These are phyloP conservation scores for Hyposmocoma kahamanoa DNA, from an alignment of 1,140 invertebrate genomes.

Conservation along the genomic window DNA sequence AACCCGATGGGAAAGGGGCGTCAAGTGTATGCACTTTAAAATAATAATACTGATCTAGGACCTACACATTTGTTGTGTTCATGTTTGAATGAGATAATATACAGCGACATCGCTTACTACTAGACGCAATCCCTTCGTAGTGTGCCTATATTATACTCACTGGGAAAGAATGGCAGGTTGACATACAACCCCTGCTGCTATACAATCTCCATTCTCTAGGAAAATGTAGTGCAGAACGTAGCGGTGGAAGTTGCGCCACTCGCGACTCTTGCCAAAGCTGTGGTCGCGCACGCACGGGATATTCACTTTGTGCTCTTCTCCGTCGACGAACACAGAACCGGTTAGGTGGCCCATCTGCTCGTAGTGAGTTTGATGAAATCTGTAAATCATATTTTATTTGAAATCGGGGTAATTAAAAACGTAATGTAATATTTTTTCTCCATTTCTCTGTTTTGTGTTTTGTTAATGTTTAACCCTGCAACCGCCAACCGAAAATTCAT, in stretches of 20 bases:
- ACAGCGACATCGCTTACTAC: too few relatives aligned
- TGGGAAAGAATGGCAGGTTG: conserved; percentile 76
- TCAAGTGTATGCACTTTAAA: too few relatives aligned
- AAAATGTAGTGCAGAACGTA: conserved; percentile 81
- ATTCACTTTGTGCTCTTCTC: conserved; percentile 57
- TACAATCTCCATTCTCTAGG: conserved; percentile 78
- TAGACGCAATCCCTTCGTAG: neutral
- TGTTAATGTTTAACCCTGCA: neutral
- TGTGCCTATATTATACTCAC: conserved; percentile 48
- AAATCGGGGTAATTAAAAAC: too few relatives aligned
- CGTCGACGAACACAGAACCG: conserved; percentile 73
- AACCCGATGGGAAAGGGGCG: too few relatives aligned
- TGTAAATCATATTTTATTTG: too few relatives aligned
- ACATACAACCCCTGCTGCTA: conserved; percentile 78
- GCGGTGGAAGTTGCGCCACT: conserved; percentile 81
- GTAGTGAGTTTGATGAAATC: conserved; percentile 83
- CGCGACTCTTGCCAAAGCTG: conserved; percentile 76
- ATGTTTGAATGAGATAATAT: too few relatives aligned
- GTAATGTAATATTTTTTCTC: too few relatives aligned
- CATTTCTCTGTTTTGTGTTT: neutral
- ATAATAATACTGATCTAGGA: too few relatives aligned
- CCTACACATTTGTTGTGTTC: too few relatives aligned
- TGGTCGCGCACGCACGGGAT: conserved; percentile 77
- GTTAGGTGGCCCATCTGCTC: conserved; percentile 79
- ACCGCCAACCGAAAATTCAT: too few relatives aligned